Evolutionary conservation across 2,797 vertebrate species (phyloP).

Genomic region (Cirrhinus mrigala): DNA sequence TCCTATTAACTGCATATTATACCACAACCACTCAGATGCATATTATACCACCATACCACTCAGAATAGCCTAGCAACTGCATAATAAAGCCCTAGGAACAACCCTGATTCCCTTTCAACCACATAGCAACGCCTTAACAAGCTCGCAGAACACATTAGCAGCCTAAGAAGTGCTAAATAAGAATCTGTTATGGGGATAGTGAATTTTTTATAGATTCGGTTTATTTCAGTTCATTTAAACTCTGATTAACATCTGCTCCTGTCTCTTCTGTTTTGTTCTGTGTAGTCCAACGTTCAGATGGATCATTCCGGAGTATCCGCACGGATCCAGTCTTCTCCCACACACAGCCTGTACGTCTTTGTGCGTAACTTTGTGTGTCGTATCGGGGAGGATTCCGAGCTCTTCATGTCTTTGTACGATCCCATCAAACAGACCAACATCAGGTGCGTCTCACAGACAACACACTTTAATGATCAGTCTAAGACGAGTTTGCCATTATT

Average conservation of each 20-base stretch:
- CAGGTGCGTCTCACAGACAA: conserved; percentile 76
- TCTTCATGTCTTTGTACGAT: conserved; percentile 98
- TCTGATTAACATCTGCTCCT: conserved; percentile 6
- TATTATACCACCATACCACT: not conserved
- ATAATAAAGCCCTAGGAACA: not conserved
- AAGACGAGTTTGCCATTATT: not conserved
- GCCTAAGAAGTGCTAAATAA: not conserved
- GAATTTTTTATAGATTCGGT: not conserved
- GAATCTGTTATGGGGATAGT: not conserved
- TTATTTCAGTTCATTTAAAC: not conserved
- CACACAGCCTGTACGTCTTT: conserved; percentile 97
- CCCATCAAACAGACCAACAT: conserved; percentile 88
- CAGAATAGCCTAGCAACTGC: not conserved
- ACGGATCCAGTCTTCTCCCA: conserved; percentile 92
- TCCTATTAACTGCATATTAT: no score
- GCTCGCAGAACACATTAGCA: not conserved
- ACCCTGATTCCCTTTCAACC: not conserved
- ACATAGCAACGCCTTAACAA: not conserved
- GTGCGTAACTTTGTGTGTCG: conserved; percentile 97
- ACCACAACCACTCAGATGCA: not conserved
- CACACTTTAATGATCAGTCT: not conserved
- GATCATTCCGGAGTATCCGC: conserved; percentile 89
- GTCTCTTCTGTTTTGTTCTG: conserved; percentile 11
- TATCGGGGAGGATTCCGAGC: conserved; percentile 97
- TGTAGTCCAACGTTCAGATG: conserved; percentile 88